phyloP scores from a whole-genome alignment of 1,140 invertebrate species.

The Bombus vancouverensis region DNA sequence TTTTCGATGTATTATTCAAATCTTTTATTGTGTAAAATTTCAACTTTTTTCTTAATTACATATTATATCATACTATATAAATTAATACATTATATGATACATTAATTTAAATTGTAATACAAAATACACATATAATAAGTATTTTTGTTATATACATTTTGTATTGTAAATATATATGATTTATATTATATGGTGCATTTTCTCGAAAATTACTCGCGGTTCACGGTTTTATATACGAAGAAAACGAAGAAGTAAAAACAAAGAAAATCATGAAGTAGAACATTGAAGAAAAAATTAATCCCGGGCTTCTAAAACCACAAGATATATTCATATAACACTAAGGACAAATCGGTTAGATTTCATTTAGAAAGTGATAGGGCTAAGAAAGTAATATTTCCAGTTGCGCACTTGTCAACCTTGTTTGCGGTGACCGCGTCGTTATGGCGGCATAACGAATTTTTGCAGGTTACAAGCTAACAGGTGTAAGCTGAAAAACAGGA shows the following conservation, averaged over 20 bases:
- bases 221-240: not conserved
- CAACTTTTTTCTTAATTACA: not conserved
- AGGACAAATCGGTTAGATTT: slow-evolving; percentile 33
- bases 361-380: slow-evolving; percentile 48
- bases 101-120: not conserved
- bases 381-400: slow-evolving; percentile 33
- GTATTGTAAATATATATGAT: too few species aligned
- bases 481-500: slow-evolving; percentile 19
- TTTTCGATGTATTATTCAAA: not conserved
- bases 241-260: too few species aligned
- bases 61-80: too few species aligned
- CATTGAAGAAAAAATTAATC: not conserved
- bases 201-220: too few species aligned
- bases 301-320: slow-evolving; percentile 3
- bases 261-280: not conserved
- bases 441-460: slow-evolving; percentile 32
- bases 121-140: not conserved
- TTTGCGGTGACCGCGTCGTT: slow-evolving; percentile 27
- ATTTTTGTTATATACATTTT: too few species aligned
- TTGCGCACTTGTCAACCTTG: slow-evolving; percentile 45
- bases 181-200: too few species aligned
- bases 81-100: not conserved
- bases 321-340: not conserved
- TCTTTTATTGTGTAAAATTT: not conserved
- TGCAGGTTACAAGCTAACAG: slow-evolving; percentile 49